These are phyloP conservation scores for Axea sp. DNA, from an alignment of 2,888 invertebrate genomes.

Conservation along the genomic window DNA sequence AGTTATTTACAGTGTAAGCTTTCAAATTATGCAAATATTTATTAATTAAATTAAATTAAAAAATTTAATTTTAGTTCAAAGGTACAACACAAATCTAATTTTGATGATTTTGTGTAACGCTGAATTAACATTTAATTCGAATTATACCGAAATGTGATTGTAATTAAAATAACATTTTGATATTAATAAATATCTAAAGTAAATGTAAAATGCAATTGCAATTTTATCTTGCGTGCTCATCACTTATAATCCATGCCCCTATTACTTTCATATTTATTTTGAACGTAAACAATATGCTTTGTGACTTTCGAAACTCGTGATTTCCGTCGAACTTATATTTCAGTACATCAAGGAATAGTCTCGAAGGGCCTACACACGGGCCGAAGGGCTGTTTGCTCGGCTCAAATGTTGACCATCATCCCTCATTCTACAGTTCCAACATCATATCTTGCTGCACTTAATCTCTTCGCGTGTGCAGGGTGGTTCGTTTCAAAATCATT, in stretches of 20 bases:
- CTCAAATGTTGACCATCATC: slow-evolving; percentile 76
- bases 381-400: slow-evolving; percentile 69
- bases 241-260: slow-evolving; percentile 19
- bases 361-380: slow-evolving; percentile 65
- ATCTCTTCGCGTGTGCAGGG: slow-evolving; percentile 59
- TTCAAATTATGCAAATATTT: too few species aligned
- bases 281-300: slow-evolving; percentile 69
- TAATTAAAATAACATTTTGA: too few species aligned
- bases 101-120: too few species aligned
- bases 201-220: background rate
- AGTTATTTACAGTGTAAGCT: too few species aligned
- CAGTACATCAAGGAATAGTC: slow-evolving; percentile 60
- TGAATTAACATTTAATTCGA: too few species aligned
- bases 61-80: too few species aligned
- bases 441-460: slow-evolving; percentile 71
- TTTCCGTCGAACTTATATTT: slow-evolving; percentile 63
- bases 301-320: slow-evolving; percentile 61
- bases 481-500: slow-evolving; percentile 22
- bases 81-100: too few species aligned
- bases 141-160: too few species aligned
- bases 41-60: too few species aligned
- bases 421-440: slow-evolving; percentile 64
- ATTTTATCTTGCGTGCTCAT: slow-evolving; percentile 7
- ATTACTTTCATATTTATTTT: slow-evolving; percentile 49
- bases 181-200: background rate